phyloP scores from a whole-genome alignment of 2,113 vertebrate genomes.

The Triplophysa siluroides region DNA sequence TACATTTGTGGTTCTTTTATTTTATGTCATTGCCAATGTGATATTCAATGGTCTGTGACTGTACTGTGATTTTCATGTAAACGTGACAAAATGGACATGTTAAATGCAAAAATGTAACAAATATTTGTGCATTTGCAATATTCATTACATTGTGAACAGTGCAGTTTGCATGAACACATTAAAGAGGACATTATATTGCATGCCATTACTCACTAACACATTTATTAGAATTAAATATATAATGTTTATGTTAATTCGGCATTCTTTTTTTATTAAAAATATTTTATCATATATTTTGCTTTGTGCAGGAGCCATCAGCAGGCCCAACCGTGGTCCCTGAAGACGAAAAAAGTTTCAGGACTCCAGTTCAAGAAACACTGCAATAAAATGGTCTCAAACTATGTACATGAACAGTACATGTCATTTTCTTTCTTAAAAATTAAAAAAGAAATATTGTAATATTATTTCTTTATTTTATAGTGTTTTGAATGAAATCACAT shows the following conservation, averaged over 20 bases:
- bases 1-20: neutral
- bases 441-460: neutral
- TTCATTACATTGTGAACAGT: neutral
- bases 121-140: neutral
- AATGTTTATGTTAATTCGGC: neutral
- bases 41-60: neutral
- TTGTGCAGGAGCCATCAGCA: constrained; percentile 15
- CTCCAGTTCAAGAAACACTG: constrained; percentile 61
- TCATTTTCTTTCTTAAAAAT: neutral
- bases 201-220: too few species aligned
- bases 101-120: too few species aligned
- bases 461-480: neutral
- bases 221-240: neutral
- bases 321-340: neutral
- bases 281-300: neutral
- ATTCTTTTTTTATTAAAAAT: neutral
- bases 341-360: constrained; percentile 47
- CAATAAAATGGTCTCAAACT: neutral
- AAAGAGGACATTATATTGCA: too few species aligned
- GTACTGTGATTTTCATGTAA: neutral
- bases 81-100: too few species aligned
- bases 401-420: neutral
- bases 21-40: too few species aligned
- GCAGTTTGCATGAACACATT: too few species aligned
- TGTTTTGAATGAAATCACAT: neutral